Conservation (phyloP, 2,797 vertebrate genomes). For the Tinamus major region DNA sequence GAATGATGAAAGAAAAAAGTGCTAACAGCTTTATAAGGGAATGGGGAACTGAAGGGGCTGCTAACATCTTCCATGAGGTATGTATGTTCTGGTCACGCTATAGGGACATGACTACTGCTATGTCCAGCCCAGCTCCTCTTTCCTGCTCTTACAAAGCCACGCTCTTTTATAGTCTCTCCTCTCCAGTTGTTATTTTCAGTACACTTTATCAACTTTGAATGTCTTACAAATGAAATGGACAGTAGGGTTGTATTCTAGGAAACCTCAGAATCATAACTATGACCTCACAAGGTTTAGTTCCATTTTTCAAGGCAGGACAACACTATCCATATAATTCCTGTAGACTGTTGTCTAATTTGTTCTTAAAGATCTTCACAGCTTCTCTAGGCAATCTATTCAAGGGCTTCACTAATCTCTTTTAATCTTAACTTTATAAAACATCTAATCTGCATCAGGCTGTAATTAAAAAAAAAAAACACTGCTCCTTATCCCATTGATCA, state of each 20-base stretch:
- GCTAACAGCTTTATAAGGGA: fast-evolving
- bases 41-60: background rate
- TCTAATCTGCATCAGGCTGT: background rate
- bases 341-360: background rate
- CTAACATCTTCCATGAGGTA: background rate
- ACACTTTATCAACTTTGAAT: background rate
- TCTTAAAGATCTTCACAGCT: background rate
- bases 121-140: background rate
- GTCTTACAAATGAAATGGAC: background rate
- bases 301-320: background rate
- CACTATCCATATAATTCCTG: background rate
- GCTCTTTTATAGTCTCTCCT: background rate
- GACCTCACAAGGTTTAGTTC: background rate
- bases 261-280: background rate
- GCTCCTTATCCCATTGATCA: background rate
- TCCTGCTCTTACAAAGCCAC: background rate
- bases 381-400: background rate
- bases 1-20: background rate
- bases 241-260: background rate
- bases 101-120: background rate
- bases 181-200: background rate
- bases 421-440: background rate
- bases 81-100: background rate
- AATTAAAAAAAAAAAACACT: background rate
- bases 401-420: background rate